Conservation (phyloP, 2,888 invertebrate species). For the Cecidostiba fungosa region DNA sequence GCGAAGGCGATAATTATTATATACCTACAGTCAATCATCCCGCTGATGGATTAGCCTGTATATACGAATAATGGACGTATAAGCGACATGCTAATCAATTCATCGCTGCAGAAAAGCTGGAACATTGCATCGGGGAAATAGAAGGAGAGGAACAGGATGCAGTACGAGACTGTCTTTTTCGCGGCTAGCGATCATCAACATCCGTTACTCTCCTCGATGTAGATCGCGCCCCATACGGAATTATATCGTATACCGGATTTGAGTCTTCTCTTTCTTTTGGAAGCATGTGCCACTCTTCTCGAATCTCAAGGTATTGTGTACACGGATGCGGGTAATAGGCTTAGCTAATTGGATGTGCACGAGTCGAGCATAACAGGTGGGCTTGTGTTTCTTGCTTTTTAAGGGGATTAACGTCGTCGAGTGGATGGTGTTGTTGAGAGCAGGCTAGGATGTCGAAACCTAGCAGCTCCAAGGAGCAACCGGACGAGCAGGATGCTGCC, state of each 20-base stretch:
- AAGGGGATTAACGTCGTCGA: constrained; percentile 2
- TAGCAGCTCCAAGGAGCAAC: constrained; percentile 52
- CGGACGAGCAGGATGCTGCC: constrained; percentile 17
- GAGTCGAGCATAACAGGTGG: neutral
- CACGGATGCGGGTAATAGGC: neutral
- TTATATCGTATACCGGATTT: neutral
- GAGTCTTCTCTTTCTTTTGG: neutral
- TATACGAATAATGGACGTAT: neutral
- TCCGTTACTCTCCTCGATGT: constrained; percentile 2
- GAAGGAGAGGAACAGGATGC: neutral
- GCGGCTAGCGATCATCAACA: constrained; percentile 3
- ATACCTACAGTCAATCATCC: no score
- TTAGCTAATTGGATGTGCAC: constrained; percentile 31
- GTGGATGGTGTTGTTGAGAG: neutral
- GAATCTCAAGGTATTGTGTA: neutral
- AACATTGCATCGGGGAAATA: neutral
- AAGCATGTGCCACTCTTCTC: neutral
- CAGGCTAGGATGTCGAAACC: constrained; percentile 57
- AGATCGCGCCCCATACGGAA: neutral
- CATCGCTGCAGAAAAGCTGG: neutral
- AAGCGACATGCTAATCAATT: neutral
- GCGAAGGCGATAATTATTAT: neutral
- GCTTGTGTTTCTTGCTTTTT: neutral
- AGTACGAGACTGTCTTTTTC: neutral
- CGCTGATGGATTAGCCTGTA: no score